phyloP scores from a whole-genome alignment of 2,797 vertebrate species.

The Xenops minutus region DNA sequence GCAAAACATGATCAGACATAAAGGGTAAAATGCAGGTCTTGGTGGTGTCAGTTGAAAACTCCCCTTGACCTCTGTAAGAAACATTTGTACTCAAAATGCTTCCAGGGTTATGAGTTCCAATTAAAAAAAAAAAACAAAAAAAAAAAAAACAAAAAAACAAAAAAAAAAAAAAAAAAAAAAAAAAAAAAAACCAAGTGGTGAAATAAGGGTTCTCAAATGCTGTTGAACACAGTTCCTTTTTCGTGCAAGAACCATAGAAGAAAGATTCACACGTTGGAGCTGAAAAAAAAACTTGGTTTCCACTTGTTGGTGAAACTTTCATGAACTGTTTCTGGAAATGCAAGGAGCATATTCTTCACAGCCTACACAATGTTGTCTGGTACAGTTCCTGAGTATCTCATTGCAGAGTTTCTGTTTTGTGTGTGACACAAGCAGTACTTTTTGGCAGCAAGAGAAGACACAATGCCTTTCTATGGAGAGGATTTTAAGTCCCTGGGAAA shows the following conservation, averaged over 20 bases:
- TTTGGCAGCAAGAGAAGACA: not conserved
- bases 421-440: not conserved
- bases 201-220: not conserved
- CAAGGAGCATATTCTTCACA: not conserved
- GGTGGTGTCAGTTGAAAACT: slow-evolving; percentile 7
- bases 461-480: not conserved
- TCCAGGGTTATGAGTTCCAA: not conserved
- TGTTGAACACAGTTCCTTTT: not conserved
- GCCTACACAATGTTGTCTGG: not conserved
- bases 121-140: not conserved
- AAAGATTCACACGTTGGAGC: not conserved
- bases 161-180: not conserved
- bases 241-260: not conserved
- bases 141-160: not conserved
- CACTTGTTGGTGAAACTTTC: not conserved
- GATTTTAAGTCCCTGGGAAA: not conserved
- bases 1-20: not conserved
- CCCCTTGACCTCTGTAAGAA: not conserved
- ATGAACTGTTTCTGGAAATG: not conserved
- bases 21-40: not conserved
- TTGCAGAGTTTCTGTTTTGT: not conserved
- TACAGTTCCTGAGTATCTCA: not conserved
- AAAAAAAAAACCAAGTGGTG: not conserved
- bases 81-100: not conserved
- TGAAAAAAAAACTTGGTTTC: not conserved